phyloP scores from a whole-genome alignment of 1,140 invertebrate species.

The Aplysia californica region DNA sequence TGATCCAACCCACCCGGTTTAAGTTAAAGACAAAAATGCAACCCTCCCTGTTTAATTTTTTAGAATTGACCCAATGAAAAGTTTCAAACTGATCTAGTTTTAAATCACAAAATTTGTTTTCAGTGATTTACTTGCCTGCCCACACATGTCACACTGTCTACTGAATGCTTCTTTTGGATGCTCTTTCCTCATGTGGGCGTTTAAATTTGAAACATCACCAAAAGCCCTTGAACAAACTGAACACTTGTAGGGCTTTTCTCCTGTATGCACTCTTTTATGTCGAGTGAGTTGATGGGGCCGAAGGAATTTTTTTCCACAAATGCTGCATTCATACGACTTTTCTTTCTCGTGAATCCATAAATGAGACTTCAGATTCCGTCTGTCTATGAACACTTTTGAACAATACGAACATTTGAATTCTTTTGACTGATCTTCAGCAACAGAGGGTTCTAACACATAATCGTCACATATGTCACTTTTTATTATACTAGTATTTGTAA shows the following conservation, averaged over 20 bases:
- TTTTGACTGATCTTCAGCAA: no score
- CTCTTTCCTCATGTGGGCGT: constrained; percentile 11
- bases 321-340: background rate
- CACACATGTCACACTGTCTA: background rate
- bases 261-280: no score
- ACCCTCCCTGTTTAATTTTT: no score
- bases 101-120: no score
- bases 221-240: background rate
- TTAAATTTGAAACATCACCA: constrained; percentile 6
- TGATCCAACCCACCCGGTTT: no score
- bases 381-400: constrained; percentile 6
- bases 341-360: constrained; percentile 13
- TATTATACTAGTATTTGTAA: background rate
- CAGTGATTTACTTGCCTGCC: background rate
- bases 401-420: constrained; percentile 11
- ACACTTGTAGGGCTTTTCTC: constrained; percentile 6
- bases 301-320: background rate
- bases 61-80: no score
- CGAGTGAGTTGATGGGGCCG: constrained; percentile 8
- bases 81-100: no score
- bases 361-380: constrained; percentile 12
- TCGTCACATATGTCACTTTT: no score
- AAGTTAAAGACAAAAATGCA: no score
- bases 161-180: background rate
- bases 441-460: no score